Percentiles rank a stretch among this genome's conserved stretches.
Evolutionary conservation across 2,888 invertebrate genomes (phyloP).

Genomic region (Crocallis elinguaria): DNA sequence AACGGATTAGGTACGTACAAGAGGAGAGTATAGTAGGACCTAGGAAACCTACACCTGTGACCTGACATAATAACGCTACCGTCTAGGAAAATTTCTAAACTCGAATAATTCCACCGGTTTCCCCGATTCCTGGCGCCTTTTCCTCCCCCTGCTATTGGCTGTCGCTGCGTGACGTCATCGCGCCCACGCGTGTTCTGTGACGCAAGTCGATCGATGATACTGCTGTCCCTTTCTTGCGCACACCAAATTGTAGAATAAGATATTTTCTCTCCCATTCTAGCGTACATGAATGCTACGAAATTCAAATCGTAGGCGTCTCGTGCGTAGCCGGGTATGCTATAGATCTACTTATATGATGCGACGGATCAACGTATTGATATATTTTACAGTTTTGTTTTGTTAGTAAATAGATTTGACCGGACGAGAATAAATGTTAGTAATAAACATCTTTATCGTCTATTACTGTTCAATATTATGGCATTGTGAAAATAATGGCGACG

Average conservation of each 20-base stretch:
- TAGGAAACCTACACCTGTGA: not conserved
- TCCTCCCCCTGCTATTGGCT: conserved; percentile 66
- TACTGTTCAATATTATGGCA: too few species aligned
- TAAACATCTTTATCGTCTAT: conserved; percentile 29
- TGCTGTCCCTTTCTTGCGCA: conserved; percentile 51
- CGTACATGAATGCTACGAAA: conserved; percentile 74
- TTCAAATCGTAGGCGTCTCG: conserved; percentile 76
- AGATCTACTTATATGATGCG: conserved; percentile 44
- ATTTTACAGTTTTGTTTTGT: conserved; percentile 65
- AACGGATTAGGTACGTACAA: not conserved
- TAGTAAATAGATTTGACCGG: conserved; percentile 60
- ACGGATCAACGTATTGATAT: conserved; percentile 52
- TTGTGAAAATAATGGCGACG: conserved; percentile 15
- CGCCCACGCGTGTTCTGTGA: conserved; percentile 80
- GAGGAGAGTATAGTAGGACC: too few species aligned
- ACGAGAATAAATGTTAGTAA: conserved; percentile 28
- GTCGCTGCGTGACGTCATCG: conserved; percentile 76
- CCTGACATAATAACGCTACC: conserved; percentile 4
- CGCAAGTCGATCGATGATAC: conserved; percentile 80
- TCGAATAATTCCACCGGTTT: conserved; percentile 52
- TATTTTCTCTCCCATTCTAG: conserved; percentile 53
- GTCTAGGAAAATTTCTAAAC: conserved; percentile 24
- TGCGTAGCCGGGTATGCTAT: conserved; percentile 60
- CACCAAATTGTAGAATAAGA: conserved; percentile 7
- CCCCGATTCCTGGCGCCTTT: conserved; percentile 74